Evolutionary conservation across 2,113 vertebrate species (phyloP).

Genomic region (Pungitius pungitius): DNA sequence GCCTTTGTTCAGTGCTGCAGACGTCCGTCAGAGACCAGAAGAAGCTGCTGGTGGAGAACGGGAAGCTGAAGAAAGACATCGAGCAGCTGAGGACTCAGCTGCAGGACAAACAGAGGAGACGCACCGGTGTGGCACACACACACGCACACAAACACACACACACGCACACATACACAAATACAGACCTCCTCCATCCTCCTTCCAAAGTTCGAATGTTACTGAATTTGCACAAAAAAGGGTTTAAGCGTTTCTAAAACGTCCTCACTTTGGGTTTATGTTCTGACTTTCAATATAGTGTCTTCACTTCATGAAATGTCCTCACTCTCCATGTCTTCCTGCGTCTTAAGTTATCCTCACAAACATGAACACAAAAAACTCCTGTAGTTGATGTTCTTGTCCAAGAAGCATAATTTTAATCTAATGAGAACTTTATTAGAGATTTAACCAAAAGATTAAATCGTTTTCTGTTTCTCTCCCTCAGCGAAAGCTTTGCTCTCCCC

Average conservation of each 20-base stretch:
- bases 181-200: neutral
- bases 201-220: no score
- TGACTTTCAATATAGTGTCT: neutral
- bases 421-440: conserved; percentile 15
- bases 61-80: conserved; percentile 95
- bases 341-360: conserved; percentile 1
- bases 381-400: neutral
- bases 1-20: conserved; percentile 85
- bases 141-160: neutral
- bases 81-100: conserved; percentile 86
- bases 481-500: conserved; percentile 41
- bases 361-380: neutral
- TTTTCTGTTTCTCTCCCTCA: conserved; percentile 25
- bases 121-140: conserved; percentile 48
- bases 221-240: neutral
- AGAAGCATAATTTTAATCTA: neutral
- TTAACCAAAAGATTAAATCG: neutral
- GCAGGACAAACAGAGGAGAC: conserved; percentile 88
- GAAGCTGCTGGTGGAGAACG: conserved; percentile 95
- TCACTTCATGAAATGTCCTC: neutral
- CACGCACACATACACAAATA: neutral
- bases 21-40: conserved; percentile 93
- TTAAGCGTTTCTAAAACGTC: neutral
- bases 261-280: no score
- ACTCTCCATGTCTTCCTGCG: neutral